phyloP scores from a whole-genome alignment of 2,797 vertebrate species.

The Myotis findleyi region DNA sequence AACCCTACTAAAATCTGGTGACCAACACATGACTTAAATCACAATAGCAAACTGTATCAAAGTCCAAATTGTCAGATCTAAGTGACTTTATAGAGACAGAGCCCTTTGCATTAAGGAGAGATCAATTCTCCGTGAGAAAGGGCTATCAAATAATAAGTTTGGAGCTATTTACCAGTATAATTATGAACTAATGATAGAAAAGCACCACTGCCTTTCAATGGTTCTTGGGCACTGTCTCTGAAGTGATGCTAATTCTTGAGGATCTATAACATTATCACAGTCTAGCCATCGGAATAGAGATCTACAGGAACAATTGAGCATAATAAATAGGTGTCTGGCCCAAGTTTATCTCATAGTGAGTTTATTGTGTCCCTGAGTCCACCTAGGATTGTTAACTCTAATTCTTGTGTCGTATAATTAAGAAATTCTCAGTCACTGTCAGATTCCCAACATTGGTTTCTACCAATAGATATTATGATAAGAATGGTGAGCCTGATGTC shows the following conservation, averaged over 20 bases:
- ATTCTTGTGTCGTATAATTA: not conserved
- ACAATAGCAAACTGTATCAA: not conserved
- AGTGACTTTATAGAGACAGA: conserved; percentile 8
- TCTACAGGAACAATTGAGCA: not conserved
- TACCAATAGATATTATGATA: not conserved
- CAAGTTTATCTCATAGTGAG: not conserved
- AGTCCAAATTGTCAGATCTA: not conserved
- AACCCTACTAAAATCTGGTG: not conserved
- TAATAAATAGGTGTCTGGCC: not conserved
- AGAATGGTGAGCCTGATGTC: not conserved
- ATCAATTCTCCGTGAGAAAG: not conserved
- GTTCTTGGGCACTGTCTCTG: not conserved
- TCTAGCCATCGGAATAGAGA: not conserved
- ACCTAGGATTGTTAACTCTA: not conserved
- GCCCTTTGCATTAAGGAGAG: not conserved
- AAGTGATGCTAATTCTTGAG: not conserved
- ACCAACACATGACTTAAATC: not conserved
- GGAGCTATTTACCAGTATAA: not conserved
- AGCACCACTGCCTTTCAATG: not conserved
- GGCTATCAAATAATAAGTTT: not conserved
- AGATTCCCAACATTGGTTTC: not conserved
- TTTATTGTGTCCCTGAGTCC: not conserved
- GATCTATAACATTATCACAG: not conserved
- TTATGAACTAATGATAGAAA: not conserved
- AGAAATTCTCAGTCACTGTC: not conserved